phyloP scores from a whole-genome alignment of 2,113 vertebrate genomes.

The Catagonus wagneri region DNA sequence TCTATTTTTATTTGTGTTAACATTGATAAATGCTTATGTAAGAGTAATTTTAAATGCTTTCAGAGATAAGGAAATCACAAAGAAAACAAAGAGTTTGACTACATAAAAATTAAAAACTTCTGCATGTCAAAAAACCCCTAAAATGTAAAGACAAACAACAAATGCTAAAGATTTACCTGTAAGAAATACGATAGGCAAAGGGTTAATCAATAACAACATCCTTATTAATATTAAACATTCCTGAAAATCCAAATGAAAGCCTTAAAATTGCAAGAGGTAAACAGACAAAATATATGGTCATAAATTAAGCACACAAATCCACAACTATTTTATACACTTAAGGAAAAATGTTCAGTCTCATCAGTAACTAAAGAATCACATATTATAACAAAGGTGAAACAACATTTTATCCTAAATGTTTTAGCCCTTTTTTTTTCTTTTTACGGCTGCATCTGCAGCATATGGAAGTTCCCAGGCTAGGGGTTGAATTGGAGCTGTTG shows the following conservation, averaged over 20 bases:
- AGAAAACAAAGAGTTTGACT: conserved; percentile 66
- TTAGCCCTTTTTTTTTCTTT: too few relatives aligned
- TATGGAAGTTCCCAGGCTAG: too few relatives aligned
- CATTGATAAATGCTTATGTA: conserved; percentile 69
- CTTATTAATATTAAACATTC: neutral
- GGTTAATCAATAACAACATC: neutral
- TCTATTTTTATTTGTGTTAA: conserved; percentile 72
- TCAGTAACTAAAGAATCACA: neutral
- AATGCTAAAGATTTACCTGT: neutral
- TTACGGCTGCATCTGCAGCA: too few relatives aligned
- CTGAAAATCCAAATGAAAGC: neutral
- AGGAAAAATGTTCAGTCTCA: neutral
- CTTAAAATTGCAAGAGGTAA: neutral
- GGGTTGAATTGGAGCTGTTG: too few relatives aligned
- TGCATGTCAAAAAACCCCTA: neutral
- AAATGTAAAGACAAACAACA: neutral
- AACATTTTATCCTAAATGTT: neutral
- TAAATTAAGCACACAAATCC: neutral
- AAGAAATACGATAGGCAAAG: neutral
- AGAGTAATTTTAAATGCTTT: conserved; percentile 75
- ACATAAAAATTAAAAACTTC: conserved; percentile 70
- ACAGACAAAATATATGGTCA: neutral
- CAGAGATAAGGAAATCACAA: conserved; percentile 76
- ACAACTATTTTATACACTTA: neutral
- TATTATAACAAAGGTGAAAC: neutral